Conservation (phyloP, 2,797 vertebrate genomes). For the Melanotaenia maccullochi region DNA sequence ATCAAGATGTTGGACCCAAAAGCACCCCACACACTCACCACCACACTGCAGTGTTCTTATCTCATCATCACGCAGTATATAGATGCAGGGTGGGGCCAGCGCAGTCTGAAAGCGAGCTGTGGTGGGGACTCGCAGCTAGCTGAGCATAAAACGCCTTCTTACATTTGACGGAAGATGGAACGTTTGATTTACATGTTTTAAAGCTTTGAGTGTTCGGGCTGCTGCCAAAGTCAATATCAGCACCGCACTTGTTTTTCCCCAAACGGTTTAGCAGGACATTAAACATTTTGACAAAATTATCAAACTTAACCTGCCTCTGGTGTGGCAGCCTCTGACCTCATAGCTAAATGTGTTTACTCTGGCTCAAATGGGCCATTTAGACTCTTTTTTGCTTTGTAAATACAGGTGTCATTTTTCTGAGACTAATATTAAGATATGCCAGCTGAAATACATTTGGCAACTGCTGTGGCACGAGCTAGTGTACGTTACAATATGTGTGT, state of each 20-base stretch:
- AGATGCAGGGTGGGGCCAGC: slow-evolving; percentile 33
- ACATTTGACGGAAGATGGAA: slow-evolving; percentile 83
- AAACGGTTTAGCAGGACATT: slow-evolving; percentile 90
- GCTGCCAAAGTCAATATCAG: slow-evolving; percentile 94
- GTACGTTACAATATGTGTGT: slow-evolving; percentile 4
- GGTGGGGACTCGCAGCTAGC: slow-evolving; percentile 77
- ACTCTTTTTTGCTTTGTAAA: slow-evolving; percentile 84
- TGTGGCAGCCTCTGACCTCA: slow-evolving; percentile 94
- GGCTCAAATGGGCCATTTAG: slow-evolving; percentile 86
- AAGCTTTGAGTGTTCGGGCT: slow-evolving; percentile 78
- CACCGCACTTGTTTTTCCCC: slow-evolving; percentile 90
- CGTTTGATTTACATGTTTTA: slow-evolving; percentile 88
- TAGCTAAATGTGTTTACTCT: slow-evolving; percentile 95
- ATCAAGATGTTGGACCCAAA: slow-evolving; percentile 68
- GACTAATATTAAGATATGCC: slow-evolving; percentile 83
- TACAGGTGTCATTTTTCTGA: slow-evolving; percentile 83
- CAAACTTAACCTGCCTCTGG: slow-evolving; percentile 91
- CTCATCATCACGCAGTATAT: slow-evolving; percentile 63
- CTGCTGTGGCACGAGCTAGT: slow-evolving; percentile 30
- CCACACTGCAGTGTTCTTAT: slow-evolving; percentile 59
- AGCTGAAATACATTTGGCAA: slow-evolving; percentile 78
- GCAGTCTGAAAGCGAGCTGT: slow-evolving; percentile 45
- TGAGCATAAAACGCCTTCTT: slow-evolving; percentile 83
- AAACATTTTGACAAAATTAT: slow-evolving; percentile 99
- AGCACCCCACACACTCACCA: slow-evolving; percentile 18